Evolutionary conservation across 2,888 invertebrate species (phyloP), one percentile per base, ranked within the genome.

Genomic region (Yponomeuta evonymella): DNA sequence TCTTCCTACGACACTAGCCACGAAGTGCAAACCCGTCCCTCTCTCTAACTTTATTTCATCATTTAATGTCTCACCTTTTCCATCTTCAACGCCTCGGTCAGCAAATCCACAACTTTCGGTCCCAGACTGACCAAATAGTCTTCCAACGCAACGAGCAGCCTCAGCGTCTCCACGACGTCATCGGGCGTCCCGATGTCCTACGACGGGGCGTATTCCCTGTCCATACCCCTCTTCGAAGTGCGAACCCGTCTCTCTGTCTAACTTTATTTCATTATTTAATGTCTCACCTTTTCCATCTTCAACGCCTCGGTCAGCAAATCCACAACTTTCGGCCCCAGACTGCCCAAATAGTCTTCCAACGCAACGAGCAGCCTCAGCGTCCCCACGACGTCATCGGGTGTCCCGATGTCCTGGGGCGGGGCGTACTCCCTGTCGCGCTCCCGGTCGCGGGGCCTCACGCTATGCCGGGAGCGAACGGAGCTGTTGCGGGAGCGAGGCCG

Each of bases 101-200:
- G 87, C 74, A 97, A 83, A 73, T 96, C 95, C 0, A 96, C 94
- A 15, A 97, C 93, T 85, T 95, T 96, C 0, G 97, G 97, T 0
- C 97, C 97, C 8, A 97, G 88, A 62, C 96, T 96, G n/a, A 97
- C 97, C 69, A 97, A 87, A 79, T 96, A 95, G 76, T 95, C 95
- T 82, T 97, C 97, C 6, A 97, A 87, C 0, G 97, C 97, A 0
- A 96, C 96, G 0, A 97, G 90, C 74, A 96, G 89, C 62, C 97
- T 93, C 72, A 97, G 84, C 69, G 96, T 95, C 36, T 93, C 94
- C 2, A 96, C 94, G 9, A 95, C 92, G 68, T 94, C 93, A 12
- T 84, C 85, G 71, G 89, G 58, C 70, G 67, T 43, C 73, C 36
- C 71, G 71, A 64, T 76, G 75, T 71, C 75, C 71, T 73, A 1